Percentiles rank a stretch among this genome's conserved stretches.
These are phyloP conservation scores for Myiotriccus ornatus DNA, from an alignment of 2,797 vertebrate genomes.

Conservation along the genomic window DNA sequence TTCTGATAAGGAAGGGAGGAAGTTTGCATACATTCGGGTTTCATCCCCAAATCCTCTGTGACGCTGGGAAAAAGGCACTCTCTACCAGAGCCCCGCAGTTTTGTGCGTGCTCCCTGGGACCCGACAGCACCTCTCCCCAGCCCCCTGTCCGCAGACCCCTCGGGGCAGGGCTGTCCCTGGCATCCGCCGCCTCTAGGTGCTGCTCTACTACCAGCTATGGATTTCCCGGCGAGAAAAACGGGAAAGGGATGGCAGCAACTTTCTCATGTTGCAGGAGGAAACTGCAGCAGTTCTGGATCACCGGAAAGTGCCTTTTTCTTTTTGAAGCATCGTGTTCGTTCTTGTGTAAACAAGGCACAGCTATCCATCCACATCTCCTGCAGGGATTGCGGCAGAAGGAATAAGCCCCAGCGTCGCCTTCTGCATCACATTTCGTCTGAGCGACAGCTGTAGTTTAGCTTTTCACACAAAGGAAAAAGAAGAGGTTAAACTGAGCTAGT, in stretches of 20 bases:
- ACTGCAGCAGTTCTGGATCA: not conserved
- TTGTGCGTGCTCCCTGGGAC: not conserved
- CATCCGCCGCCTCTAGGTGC: conserved; percentile 57
- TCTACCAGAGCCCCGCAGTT: not conserved
- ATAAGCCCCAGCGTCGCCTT: rapidly evolving
- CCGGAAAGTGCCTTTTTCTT: not conserved
- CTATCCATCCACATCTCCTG: not conserved
- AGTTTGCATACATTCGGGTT: rapidly evolving
- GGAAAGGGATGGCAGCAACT: not conserved
- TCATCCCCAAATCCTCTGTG: not conserved
- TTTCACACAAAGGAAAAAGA: not conserved
- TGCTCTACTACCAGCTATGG: conserved; percentile 53
- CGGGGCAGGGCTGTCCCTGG: not conserved
- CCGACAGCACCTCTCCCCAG: rapidly evolving
- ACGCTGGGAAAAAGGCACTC: not conserved
- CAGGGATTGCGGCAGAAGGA: not conserved
- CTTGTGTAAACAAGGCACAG: not conserved
- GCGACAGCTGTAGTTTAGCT: not conserved
- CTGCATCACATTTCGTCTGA: not conserved
- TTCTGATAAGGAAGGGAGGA: rapidly evolving
- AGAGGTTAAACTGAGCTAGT: not conserved
- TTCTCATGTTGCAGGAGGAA: not conserved
- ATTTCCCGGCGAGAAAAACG: not conserved
- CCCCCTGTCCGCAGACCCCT: not conserved
- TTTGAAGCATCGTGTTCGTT: not conserved